phyloP scores from a whole-genome alignment of 2,113 vertebrate species.

The Leuciscus idus region DNA sequence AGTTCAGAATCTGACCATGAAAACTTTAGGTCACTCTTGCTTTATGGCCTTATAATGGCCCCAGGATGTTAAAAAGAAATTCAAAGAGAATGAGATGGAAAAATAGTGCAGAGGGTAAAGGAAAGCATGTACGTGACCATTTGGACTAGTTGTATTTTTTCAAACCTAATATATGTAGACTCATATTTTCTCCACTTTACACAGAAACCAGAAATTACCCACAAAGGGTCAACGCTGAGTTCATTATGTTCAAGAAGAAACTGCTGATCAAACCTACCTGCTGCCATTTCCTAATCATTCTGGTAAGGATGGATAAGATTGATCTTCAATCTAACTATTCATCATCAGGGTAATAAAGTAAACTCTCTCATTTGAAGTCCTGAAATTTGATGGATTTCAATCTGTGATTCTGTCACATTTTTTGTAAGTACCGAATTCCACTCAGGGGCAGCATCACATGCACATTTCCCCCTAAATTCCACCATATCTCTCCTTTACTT shows the following conservation, averaged over 20 bases:
- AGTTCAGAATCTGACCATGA: not conserved
- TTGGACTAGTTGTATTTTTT: not conserved
- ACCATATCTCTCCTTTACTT: not conserved
- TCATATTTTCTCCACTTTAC: not conserved
- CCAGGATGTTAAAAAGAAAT: not conserved
- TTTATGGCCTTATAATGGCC: not conserved
- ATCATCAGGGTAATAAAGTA: constrained; percentile 18
- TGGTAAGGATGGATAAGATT: not conserved
- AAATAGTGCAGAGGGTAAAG: not conserved
- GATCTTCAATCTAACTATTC: not conserved
- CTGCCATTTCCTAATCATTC: not conserved
- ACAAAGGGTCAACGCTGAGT: not conserved
- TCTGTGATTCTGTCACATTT: not conserved
- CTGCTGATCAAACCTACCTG: not conserved
- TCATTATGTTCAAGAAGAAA: not conserved
- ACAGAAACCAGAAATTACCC: constrained; percentile 4
- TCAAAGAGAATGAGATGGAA: not conserved
- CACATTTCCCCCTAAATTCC: constrained; percentile 37
- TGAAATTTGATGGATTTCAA: not conserved
- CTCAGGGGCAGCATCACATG: constrained; percentile 24
- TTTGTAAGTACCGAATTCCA: not conserved
- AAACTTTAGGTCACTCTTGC: not conserved
- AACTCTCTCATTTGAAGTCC: constrained; percentile 13
- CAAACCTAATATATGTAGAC: not conserved
- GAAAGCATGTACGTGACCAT: not conserved